Evolutionary conservation across 1,140 invertebrate genomes (phyloP).

Genomic region (Drosophila ananassae): DNA sequence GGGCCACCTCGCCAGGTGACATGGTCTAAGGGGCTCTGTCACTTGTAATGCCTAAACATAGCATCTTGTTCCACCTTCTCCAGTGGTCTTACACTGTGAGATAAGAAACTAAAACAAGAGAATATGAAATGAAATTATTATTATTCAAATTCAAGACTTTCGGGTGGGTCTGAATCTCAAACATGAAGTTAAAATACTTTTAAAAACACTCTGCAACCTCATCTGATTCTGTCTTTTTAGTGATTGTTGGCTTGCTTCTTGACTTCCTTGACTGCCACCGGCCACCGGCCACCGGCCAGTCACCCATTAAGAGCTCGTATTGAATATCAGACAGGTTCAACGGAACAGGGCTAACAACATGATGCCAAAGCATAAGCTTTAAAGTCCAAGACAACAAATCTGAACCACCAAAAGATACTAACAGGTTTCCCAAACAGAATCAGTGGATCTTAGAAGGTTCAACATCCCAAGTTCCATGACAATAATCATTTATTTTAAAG

Average conservation of each 20-base stretch:
- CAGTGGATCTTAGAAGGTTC: no score
- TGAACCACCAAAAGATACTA: neutral
- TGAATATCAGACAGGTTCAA: conserved; percentile 7
- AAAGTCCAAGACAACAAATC: neutral
- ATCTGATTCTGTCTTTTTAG: neutral
- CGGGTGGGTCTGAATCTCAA: no score
- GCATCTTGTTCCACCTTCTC: neutral
- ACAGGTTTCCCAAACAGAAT: no score
- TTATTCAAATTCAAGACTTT: no score
- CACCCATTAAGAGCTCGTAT: conserved; percentile 11
- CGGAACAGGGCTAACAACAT: neutral
- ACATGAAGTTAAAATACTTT: no score
- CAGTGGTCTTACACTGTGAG: neutral
- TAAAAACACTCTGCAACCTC: no score
- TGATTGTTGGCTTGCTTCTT: conserved; percentile 9
- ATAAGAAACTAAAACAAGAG: neutral
- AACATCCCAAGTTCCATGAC: no score
- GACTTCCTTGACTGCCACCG: conserved; percentile 20
- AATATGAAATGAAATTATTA: neutral
- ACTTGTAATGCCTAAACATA: neutral
- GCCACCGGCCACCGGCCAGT: neutral
- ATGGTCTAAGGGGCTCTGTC: neutral
- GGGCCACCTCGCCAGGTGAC: conserved; percentile 1
- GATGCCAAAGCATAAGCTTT: neutral
- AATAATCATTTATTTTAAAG: no score